phyloP scores from a whole-genome alignment of 2,888 invertebrate genomes.

The Rhagonycha fulva region DNA sequence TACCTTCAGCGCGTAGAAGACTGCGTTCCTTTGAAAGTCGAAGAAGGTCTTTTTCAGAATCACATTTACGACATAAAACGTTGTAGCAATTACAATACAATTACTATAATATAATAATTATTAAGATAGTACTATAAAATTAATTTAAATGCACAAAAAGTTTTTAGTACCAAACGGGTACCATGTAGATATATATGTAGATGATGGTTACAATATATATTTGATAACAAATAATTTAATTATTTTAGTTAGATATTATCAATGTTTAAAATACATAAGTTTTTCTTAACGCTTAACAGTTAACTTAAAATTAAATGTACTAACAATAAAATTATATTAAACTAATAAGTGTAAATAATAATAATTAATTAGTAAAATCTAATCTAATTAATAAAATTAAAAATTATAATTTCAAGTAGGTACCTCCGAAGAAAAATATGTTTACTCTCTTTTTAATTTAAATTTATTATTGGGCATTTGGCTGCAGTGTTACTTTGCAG shows the following conservation, averaged over 20 bases:
- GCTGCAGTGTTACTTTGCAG: neutral
- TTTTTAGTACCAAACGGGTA: neutral
- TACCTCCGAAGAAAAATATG: no score
- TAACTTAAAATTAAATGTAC: neutral
- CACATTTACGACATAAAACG: conserved; percentile 46
- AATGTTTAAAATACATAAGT: neutral
- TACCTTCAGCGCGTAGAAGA: conserved; percentile 44
- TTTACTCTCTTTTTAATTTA: no score
- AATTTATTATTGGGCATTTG: no score
- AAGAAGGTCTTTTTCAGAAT: conserved; percentile 32
- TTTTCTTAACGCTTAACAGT: neutral
- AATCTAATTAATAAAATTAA: neutral
- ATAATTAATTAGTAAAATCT: neutral
- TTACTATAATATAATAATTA: neutral
- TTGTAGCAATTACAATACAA: conserved; percentile 41
- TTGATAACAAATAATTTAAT: neutral
- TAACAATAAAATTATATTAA: neutral
- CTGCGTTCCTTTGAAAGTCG: conserved; percentile 48
- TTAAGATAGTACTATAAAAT: neutral
- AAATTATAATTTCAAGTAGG: neutral
- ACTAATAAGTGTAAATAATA: neutral
- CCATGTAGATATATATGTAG: neutral
- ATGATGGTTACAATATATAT: neutral
- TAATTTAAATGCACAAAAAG: neutral
- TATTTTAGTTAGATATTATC: neutral